These are phyloP conservation scores for Diachrysia chrysitis DNA, from an alignment of 2,888 invertebrate genomes.

Conservation along the genomic window DNA sequence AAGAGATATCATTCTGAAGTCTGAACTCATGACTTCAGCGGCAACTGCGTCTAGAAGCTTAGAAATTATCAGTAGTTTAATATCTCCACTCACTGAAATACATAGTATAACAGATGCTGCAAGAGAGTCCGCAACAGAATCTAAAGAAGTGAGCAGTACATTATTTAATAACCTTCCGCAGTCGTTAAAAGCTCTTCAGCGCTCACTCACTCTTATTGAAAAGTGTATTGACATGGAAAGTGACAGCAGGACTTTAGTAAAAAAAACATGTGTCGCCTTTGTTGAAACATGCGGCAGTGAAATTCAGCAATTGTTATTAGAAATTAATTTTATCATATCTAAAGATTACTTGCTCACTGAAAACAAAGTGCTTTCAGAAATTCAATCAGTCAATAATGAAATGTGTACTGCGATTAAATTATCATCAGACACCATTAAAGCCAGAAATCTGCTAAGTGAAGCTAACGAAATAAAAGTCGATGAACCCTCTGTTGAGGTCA, in stretches of 20 bases:
- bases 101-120: slow-evolving; percentile 89
- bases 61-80: slow-evolving; percentile 90
- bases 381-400: slow-evolving; percentile 84
- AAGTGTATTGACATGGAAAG: slow-evolving; percentile 92
- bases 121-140: slow-evolving; percentile 80
- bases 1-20: slow-evolving; percentile 91
- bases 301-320: slow-evolving; percentile 87
- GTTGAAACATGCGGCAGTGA: slow-evolving; percentile 90
- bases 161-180: slow-evolving; percentile 89
- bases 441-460: slow-evolving; percentile 76
- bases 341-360: slow-evolving; percentile 81
- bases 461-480: slow-evolving; percentile 75
- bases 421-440: slow-evolving; percentile 87
- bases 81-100: slow-evolving; percentile 90
- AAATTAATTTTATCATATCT: slow-evolving; percentile 81
- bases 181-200: slow-evolving; percentile 90
- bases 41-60: slow-evolving; percentile 91
- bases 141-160: slow-evolving; percentile 81
- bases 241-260: slow-evolving; percentile 91
- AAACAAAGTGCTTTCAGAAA: slow-evolving; percentile 77
- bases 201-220: slow-evolving; percentile 91
- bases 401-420: slow-evolving; percentile 86
- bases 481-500: slow-evolving; percentile 72
- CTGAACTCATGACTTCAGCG: slow-evolving; percentile 91
- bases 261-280: slow-evolving; percentile 91